Evolutionary conservation across 2,888 invertebrate species (phyloP), one percentile per base, ranked within the genome.

Genomic region (Tyria jacobaeae): DNA sequence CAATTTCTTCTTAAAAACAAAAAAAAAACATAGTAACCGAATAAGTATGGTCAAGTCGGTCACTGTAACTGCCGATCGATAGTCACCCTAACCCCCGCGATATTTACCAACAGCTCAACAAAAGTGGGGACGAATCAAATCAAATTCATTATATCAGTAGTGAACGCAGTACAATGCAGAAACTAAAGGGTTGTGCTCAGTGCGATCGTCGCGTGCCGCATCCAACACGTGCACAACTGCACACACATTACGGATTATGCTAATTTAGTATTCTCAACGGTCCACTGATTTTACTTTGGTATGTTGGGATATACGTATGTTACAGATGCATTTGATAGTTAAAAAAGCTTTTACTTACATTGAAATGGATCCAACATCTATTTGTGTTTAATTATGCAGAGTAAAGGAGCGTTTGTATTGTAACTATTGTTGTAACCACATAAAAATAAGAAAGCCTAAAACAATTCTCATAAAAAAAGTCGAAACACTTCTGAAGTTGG

Each of bases 211-310:
- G 85, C 86, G 87, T 86, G 87, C 81, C 68, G 66, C 63, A 57
- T 39, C 63, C 57, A 69, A 78, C 87, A 85, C 86, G 86, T 85
- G 87, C 77, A 78, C 87, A 85, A 85, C 85, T 85, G 87, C 77
- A 73, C 73, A 75, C 79, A 72, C 66, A 75, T 62, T 70, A 66
- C 49, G 80, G 84, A 87, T 87, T 87, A 87, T 87, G 87, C 83
- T 82, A 87, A 88, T 87, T 75, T 72, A 61, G 69, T 79, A 71
- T 75, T 73, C 73, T 70, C 71, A 60, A 78, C 66, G 79, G 75
- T 78, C 74, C 76, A 74, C 64, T 71, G 71, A 57, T 1, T 70
- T 65, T 65, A 71, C 62, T 74, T 65, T 70, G 51, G 59, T 47
- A 47, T 35, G 51, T 61, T 70, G 70, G 67, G 62, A 70, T 34